Conservation (phyloP, 2,113 vertebrate genomes). For the Jacana jacana region DNA sequence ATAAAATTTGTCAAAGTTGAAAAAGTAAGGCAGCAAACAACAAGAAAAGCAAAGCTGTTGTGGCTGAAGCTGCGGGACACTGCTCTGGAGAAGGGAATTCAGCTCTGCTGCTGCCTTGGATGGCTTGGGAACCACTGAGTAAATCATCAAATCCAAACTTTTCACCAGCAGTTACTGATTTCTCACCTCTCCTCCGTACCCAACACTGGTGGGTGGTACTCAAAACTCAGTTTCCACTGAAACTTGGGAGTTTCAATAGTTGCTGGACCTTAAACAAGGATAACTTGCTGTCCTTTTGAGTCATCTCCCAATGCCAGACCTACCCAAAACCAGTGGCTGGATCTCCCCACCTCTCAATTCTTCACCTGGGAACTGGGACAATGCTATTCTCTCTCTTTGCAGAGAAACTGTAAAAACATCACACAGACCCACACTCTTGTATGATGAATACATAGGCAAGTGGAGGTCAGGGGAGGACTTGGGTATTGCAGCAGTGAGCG, state of each 20-base stretch:
- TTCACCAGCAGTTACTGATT: neutral
- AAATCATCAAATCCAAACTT: neutral
- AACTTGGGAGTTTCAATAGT: neutral
- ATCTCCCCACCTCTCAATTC: neutral
- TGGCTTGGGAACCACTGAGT: neutral
- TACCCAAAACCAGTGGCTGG: neutral
- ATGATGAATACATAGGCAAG: neutral
- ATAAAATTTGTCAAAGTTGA: neutral
- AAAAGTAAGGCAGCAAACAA: neutral
- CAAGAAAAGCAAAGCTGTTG: neutral
- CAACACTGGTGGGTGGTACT: neutral
- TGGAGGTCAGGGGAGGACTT: neutral
- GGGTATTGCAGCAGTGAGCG: neutral
- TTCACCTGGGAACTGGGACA: neutral
- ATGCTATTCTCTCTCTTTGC: neutral
- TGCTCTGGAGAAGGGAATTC: neutral
- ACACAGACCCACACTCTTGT: neutral
- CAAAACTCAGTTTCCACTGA: neutral
- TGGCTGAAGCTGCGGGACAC: neutral
- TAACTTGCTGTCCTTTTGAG: neutral
- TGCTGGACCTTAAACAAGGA: rapidly evolving
- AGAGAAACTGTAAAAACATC: neutral
- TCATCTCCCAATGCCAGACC: neutral
- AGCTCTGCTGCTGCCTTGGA: neutral
- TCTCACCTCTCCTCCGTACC: neutral